phyloP scores from a whole-genome alignment of 2,113 vertebrate genomes.

The Capra hircus region DNA sequence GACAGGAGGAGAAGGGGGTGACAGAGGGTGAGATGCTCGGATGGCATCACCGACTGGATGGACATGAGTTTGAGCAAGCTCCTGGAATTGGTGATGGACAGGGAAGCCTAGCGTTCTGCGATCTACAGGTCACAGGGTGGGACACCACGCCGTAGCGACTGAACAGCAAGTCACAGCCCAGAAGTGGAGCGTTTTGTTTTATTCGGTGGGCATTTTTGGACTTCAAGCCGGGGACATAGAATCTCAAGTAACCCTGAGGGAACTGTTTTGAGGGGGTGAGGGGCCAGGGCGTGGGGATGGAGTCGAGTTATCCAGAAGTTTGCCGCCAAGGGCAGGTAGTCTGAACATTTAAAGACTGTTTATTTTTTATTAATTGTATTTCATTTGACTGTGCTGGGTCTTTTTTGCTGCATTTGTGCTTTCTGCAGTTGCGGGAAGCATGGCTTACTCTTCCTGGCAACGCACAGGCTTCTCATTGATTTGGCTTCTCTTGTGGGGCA shows the following conservation, averaged over 20 bases:
- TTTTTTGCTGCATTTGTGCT: not conserved
- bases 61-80: not conserved
- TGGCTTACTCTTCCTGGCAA: not conserved
- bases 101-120: accelerated
- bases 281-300: accelerated
- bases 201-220: not conserved
- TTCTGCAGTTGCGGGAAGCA: not conserved
- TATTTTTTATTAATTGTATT: not conserved
- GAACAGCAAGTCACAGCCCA: not conserved
- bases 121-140: accelerated
- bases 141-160: accelerated
- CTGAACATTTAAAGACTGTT: not conserved
- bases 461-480: not conserved
- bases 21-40: not conserved
- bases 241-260: not conserved
- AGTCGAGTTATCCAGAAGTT: not conserved
- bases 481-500: not conserved
- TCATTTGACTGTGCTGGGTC: not conserved
- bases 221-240: accelerated
- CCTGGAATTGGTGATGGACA: not conserved
- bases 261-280: not conserved
- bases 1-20: not conserved
- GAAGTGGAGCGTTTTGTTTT: not conserved
- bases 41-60: not conserved
- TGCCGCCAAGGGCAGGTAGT: not conserved